Conservation (phyloP, 2,113 vertebrate genomes). For the Drymodes brunneopygia region DNA sequence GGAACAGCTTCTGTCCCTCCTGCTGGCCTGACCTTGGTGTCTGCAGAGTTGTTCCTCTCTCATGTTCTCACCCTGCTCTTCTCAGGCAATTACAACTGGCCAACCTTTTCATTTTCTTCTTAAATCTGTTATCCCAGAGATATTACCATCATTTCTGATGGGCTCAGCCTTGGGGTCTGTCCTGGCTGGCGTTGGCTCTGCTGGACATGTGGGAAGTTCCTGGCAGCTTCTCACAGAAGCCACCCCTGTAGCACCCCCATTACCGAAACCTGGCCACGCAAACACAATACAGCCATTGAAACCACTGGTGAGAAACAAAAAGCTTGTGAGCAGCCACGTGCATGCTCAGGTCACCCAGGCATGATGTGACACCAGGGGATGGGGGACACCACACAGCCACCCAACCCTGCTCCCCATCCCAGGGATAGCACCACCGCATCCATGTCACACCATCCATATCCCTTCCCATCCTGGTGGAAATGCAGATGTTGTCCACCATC, state of each 20-base stretch:
- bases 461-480: background rate
- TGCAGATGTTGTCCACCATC: background rate
- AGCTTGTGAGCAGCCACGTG: fast-evolving
- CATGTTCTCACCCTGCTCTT: fast-evolving
- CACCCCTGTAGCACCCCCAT: fast-evolving
- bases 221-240: background rate
- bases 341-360: background rate
- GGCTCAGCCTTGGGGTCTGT: background rate
- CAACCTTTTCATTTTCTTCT: background rate
- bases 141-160: background rate
- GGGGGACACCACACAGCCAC: background rate
- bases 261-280: fast-evolving
- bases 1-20: background rate
- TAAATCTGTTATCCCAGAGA: background rate
- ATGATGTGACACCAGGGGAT: background rate
- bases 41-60: background rate
- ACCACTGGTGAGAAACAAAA: background rate
- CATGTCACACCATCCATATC: fast-evolving
- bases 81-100: background rate
- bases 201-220: background rate
- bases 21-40: background rate
- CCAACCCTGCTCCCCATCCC: background rate
- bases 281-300: background rate
- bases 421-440: background rate
- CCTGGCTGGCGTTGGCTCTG: background rate